These are phyloP conservation scores for Gila orcuttii DNA, from an alignment of 2,113 vertebrate species.

Conservation along the genomic window DNA sequence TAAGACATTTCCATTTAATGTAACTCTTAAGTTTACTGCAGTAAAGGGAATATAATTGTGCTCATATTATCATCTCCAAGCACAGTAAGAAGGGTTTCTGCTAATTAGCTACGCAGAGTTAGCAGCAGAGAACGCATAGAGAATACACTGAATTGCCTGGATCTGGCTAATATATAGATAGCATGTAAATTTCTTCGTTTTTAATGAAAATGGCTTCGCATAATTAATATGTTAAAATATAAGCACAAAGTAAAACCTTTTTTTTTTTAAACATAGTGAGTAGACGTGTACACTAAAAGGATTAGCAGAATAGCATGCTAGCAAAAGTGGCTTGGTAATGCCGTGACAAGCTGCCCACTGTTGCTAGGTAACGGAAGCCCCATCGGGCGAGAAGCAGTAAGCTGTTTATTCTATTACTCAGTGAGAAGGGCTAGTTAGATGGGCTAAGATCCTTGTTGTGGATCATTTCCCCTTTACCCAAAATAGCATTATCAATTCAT, in stretches of 20 bases:
- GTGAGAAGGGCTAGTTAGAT: conserved; percentile 41
- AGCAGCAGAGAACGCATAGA: background rate
- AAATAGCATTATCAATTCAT: too few relatives aligned
- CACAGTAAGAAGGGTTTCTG: background rate
- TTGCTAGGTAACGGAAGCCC: conserved; percentile 76
- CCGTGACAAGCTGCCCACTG: conserved; percentile 63
- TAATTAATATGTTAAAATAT: background rate
- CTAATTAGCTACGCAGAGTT: conserved; percentile 1
- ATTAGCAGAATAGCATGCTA: conserved; percentile 60
- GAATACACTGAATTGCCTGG: background rate
- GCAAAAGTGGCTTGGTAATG: conserved; percentile 53
- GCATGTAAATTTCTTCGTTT: background rate
- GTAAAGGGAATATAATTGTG: background rate
- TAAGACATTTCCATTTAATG: conserved; percentile 4
- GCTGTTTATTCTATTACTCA: conserved; percentile 75
- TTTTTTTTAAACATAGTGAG: background rate
- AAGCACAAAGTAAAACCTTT: background rate
- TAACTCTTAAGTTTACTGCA: background rate
- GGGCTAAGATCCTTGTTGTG: background rate
- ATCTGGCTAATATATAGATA: background rate
- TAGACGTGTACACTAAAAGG: conserved; percentile 45
- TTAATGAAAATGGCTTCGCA: background rate
- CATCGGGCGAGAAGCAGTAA: conserved; percentile 57
- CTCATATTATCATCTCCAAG: too few relatives aligned
- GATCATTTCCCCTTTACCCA: background rate